Evolutionary conservation across 2,113 vertebrate species (phyloP).

Genomic region (Gallinago jamesoni): DNA sequence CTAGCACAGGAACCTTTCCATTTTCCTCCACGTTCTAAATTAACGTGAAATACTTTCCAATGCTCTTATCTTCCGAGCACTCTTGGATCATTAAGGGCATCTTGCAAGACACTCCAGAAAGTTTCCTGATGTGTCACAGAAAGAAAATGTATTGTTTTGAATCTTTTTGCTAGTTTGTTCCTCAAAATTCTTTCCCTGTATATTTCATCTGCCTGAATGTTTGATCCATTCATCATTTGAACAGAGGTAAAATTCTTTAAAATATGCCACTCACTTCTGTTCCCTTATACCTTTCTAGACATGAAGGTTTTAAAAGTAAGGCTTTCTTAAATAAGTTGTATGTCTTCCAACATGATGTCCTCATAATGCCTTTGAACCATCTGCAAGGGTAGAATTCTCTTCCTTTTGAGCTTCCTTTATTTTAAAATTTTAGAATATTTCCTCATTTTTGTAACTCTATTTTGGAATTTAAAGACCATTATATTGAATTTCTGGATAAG

Average conservation of each 20-base stretch:
- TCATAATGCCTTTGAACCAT: background rate
- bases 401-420: background rate
- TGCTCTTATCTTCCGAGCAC: background rate
- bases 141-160: background rate
- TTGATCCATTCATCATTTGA: background rate
- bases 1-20: background rate
- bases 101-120: background rate
- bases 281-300: background rate
- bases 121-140: background rate
- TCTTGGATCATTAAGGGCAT: background rate
- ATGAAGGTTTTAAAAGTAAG: background rate
- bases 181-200: background rate
- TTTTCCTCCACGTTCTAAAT: background rate
- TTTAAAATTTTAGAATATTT: background rate
- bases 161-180: background rate
- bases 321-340: background rate
- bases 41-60: background rate
- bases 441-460: background rate
- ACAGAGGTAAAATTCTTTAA: background rate
- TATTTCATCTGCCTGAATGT: background rate
- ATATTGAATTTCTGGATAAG: background rate
- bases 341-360: background rate
- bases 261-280: background rate
- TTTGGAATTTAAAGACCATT: background rate
- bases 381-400: background rate